phyloP scores from a whole-genome alignment of 2,888 invertebrate genomes.

The Microctonus aethiopoides region DNA sequence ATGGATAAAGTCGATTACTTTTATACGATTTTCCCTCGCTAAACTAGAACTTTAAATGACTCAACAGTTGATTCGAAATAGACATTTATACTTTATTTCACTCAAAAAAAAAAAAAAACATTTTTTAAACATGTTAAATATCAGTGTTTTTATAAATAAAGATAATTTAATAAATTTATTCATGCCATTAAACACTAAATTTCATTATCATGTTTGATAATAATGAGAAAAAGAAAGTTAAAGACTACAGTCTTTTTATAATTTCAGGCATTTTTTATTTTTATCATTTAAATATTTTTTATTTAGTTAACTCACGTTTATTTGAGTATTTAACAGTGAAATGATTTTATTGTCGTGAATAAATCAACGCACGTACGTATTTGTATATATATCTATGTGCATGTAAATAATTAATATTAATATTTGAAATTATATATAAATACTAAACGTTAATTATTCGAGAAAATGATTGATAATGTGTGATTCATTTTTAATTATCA shows the following conservation, averaged over 20 bases:
- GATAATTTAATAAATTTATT: no score
- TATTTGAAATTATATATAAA: conserved; percentile 32
- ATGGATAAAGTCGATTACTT: background rate
- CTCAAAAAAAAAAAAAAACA: background rate
- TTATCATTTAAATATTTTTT: background rate
- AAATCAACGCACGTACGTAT: background rate
- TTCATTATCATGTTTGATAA: no score
- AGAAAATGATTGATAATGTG: conserved; percentile 31
- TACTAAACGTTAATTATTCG: conserved; percentile 35
- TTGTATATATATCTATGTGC: conserved; percentile 26
- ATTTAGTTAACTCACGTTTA: background rate
- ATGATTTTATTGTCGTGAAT: background rate
- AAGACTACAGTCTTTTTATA: background rate
- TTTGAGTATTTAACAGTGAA: background rate
- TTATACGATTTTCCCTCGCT: background rate
- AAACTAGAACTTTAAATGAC: background rate
- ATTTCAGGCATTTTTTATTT: background rate
- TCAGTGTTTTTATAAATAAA: background rate
- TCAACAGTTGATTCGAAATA: background rate
- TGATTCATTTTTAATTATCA: conserved; percentile 27
- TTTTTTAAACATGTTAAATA: background rate
- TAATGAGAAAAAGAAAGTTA: no score
- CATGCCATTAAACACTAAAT: no score
- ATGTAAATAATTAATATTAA: conserved; percentile 36
- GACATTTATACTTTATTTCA: background rate